Base-by-base conservation (phyloP, 2,888 invertebrate genomes). In the Eupsilia transversa region DNA sequence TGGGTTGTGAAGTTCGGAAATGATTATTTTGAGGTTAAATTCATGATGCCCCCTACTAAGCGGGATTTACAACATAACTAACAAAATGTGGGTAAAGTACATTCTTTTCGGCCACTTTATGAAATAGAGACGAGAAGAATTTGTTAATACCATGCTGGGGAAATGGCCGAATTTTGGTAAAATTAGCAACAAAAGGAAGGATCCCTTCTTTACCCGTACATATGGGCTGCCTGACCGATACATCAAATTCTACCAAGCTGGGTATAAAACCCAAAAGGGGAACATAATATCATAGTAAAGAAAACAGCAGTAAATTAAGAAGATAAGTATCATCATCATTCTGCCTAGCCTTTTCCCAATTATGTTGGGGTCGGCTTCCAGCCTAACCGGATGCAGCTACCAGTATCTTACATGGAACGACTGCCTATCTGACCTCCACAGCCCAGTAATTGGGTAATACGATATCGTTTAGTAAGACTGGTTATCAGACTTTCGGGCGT, bases 11-110 rank as follows among this genome's bases (percentile, higher is more conserved):
- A 9, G 27, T 20, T 46, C 0, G 38, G 27, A 38, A 63, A 63
- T 74, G 1, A 49, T n/a, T 17, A 79, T 76, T 79, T 54, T 7
- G 4, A 20, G 30, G 0, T 0, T 38, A 5, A 30, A n/a, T 41
- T 49, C 38, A 41, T 33, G 10, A 57, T 30, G 7, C 12, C 43
- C 20, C 30, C 38, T 56, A 14, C 9, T 38, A 17, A 12, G 43
- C 9, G 20, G 17, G 56, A 30, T 56, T 27, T 27, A 17, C 27
- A 54, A 17, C 7, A 3, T 7, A 54, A 2, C 7, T 54, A 17
- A 27, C 14, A 6, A 27, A 52, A 27, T 27, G 1, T 3, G 27
- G 1, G 17, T 54, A 54, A 27, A 6, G 6, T 27, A 27, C 17
- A 17, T 27, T 17, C 27, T 17, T 6, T 46, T 27, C 27, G 6